Evolutionary conservation across 2,888 invertebrate genomes (phyloP).

Genomic region (Ypsolopha scabrella): DNA sequence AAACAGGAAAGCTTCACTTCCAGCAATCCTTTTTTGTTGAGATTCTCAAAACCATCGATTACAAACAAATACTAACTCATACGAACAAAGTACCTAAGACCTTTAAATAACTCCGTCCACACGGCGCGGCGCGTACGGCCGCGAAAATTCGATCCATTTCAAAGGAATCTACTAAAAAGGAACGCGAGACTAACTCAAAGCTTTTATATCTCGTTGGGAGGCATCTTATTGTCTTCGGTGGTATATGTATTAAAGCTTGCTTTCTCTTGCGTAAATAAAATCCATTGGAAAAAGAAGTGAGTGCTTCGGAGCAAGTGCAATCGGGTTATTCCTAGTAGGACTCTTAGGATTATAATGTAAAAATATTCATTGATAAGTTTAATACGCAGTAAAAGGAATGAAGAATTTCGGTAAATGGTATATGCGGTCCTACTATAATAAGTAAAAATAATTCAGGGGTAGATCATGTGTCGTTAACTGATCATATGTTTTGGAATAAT

Average conservation of each 20-base stretch:
- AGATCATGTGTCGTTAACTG: too few species aligned
- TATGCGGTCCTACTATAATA: too few species aligned
- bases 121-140: constrained; percentile 50
- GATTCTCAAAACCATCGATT: too few species aligned
- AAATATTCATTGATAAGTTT: too few species aligned
- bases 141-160: constrained; percentile 68
- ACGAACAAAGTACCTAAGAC: constrained; percentile 37
- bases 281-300: constrained; percentile 49
- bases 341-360: too few species aligned
- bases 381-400: too few species aligned
- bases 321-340: constrained; percentile 7
- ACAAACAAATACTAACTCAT: background rate
- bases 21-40: too few species aligned
- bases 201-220: constrained; percentile 66
- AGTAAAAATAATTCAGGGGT: too few species aligned
- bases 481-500: too few species aligned
- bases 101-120: constrained; percentile 41
- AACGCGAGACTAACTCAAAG: constrained; percentile 65
- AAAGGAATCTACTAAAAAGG: constrained; percentile 66
- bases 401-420: too few species aligned
- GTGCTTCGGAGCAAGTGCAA: constrained; percentile 57
- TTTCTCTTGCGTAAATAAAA: constrained; percentile 70
- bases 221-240: constrained; percentile 66
- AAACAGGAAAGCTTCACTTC: too few species aligned
- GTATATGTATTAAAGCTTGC: constrained; percentile 68